Evolutionary conservation across 2,888 invertebrate genomes (phyloP), one percentile per base, ranked within the genome.

Genomic region (Macrophya annulata): DNA sequence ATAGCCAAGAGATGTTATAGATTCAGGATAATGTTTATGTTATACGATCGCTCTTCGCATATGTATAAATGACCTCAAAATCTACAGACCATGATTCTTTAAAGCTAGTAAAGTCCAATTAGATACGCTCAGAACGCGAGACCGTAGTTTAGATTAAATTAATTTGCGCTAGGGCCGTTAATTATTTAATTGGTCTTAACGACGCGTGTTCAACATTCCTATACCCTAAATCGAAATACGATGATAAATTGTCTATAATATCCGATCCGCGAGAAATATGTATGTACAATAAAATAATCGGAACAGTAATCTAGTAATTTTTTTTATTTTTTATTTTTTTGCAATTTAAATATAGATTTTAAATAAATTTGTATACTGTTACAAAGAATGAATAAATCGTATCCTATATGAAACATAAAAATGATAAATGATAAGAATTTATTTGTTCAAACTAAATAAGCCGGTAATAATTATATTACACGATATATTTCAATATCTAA

Each of bases 81-180:
- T 83, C 48, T 83, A 71, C 83, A 71, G 71, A 83, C 83, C 83
- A 83, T 83, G 83, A 83, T 83, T 83, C 31, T 59, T 68, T 31
- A 25, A 48, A 83, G 31, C 25, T 31, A 83, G 68, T 71, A 65
- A 55, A 71, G 31, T 68, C 83, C 83, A 83, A 83, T 83, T 83
- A 83, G 83, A 45, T 51, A 48, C 83, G 83, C 45, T 62, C 59
- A 31, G 31, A 31, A 3, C 48, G 83, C 15, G 55, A 71, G 71
- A 48, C 31, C 15, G 17, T 71, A 55, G 40, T 68, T 45, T 37
- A 51, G 31, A 83, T 83, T 65, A 83, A 83, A 83, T 68, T 83
- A 83, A 83, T 83, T 83, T 68, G 83, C 37, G 83, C 48, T 68
- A 48, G 55, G 21, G 65, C 81, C 62, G 81, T 81, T 65, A 43